phyloP scores from a whole-genome alignment of 2,888 invertebrate species.

The Ceraclea dissimilis region DNA sequence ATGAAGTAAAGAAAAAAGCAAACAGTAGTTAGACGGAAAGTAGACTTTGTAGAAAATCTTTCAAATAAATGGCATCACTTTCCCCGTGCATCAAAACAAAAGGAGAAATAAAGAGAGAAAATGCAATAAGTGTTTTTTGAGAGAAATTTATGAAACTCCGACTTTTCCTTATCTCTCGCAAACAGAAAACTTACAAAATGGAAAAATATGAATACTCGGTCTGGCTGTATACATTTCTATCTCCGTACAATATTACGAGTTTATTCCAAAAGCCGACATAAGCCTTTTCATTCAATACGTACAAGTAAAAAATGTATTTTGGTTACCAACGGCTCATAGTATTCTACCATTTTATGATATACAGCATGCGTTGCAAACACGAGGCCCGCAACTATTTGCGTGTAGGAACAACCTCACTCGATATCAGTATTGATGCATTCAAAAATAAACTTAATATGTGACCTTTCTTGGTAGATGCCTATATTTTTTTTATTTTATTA shows the following conservation, averaged over 20 bases:
- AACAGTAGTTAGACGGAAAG: no score
- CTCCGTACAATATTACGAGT: background rate
- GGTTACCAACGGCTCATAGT: background rate
- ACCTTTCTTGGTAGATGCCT: no score
- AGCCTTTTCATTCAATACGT: slow-evolving; percentile 4
- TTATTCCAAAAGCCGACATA: slow-evolving; percentile 11
- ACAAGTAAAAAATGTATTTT: background rate
- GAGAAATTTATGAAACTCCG: slow-evolving; percentile 11
- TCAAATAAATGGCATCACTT: slow-evolving; percentile 22
- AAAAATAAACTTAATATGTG: no score
- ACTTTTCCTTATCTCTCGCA: slow-evolving; percentile 10
- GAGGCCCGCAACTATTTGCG: background rate
- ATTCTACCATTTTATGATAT: background rate
- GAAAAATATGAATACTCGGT: slow-evolving; percentile 12
- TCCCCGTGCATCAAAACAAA: slow-evolving; percentile 9
- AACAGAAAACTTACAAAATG: slow-evolving; percentile 6
- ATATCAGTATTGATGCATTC: no score
- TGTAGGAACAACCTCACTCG: background rate
- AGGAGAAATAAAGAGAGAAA: slow-evolving; percentile 17
- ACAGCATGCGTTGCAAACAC: background rate
- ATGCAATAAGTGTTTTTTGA: slow-evolving; percentile 20
- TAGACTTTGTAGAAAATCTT: background rate
- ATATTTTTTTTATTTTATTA: no score
- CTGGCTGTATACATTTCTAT: background rate
- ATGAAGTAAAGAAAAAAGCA: no score